These are phyloP conservation scores for Papilio gigon DNA, from an alignment of 2,888 invertebrate species.

Conservation along the genomic window DNA sequence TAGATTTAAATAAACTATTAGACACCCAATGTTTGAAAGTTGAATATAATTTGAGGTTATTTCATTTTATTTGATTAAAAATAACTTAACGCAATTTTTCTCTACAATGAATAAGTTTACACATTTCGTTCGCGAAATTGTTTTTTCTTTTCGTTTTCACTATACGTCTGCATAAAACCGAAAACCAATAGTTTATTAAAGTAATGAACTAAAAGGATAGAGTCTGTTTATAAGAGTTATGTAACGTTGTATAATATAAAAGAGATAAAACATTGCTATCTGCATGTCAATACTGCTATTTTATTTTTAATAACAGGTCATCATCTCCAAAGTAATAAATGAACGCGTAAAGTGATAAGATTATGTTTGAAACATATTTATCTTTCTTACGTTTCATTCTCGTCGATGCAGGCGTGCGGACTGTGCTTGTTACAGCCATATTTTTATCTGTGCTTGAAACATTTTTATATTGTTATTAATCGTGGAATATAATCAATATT, in stretches of 20 bases:
- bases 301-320: slow-evolving; percentile 53
- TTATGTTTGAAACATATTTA: slow-evolving; percentile 30
- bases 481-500: not conserved
- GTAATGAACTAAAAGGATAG: no score
- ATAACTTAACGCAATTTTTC: no score
- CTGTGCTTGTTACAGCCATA: not conserved
- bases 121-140: no score
- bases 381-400: slow-evolving; percentile 22
- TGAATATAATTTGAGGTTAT: no score
- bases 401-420: not conserved
- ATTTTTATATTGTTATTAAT: slow-evolving; percentile 17
- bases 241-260: not conserved
- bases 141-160: no score
- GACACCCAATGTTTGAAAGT: no score
- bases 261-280: slow-evolving; percentile 9
- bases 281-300: slow-evolving; percentile 11
- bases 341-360: slow-evolving; percentile 39
- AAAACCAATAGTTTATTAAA: no score
- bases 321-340: slow-evolving; percentile 55
- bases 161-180: no score
- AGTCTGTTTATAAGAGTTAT: no score
- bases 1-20: no score
- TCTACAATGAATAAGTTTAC: no score
- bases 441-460: slow-evolving; percentile 22
- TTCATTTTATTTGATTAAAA: no score